phyloP scores from a whole-genome alignment of 1,140 invertebrate species.

The Scaptomyza montana region DNA sequence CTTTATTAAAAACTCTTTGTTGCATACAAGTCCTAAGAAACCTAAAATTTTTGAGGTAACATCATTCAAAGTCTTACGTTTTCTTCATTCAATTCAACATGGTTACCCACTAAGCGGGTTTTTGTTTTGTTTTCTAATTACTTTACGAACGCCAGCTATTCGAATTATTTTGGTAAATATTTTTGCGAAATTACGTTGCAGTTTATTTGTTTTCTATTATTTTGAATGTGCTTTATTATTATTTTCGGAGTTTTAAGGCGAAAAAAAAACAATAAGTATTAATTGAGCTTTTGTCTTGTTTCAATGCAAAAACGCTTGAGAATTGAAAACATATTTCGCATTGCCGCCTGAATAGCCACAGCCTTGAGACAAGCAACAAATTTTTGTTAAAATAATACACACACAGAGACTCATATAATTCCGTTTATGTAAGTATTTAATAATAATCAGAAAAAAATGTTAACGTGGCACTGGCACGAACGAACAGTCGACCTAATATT shows the following conservation, averaged over 20 bases:
- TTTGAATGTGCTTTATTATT: conserved; percentile 15
- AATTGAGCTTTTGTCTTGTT: conserved; percentile 41
- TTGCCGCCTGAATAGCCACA: conserved; percentile 58
- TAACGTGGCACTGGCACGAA: conserved; percentile 29
- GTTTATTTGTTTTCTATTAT: conserved; percentile 27
- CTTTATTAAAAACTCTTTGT: too few relatives aligned
- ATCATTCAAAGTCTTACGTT: neutral
- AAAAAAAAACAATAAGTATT: conserved; percentile 21
- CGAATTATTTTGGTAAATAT: conserved; percentile 8
- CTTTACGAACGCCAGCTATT: neutral
- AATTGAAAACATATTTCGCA: conserved; percentile 64
- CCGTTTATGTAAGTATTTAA: conserved; percentile 23
- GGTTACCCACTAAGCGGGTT: neutral
- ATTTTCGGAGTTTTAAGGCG: conserved; percentile 3
- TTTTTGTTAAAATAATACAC: conserved; percentile 32
- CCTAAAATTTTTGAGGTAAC: too few relatives aligned
- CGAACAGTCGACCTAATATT: conserved; percentile 59
- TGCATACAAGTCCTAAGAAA: too few relatives aligned
- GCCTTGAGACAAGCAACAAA: conserved; percentile 50
- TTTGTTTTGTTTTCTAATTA: neutral
- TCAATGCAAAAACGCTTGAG: conserved; percentile 36
- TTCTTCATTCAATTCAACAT: neutral
- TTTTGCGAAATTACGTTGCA: conserved; percentile 24
- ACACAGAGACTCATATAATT: conserved; percentile 33
- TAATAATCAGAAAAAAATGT: conserved; percentile 10